Evolutionary conservation across 2,113 vertebrate species (phyloP), one percentile per base, ranked within the genome.

Genomic region (Chamaetylas fuelleborni): DNA sequence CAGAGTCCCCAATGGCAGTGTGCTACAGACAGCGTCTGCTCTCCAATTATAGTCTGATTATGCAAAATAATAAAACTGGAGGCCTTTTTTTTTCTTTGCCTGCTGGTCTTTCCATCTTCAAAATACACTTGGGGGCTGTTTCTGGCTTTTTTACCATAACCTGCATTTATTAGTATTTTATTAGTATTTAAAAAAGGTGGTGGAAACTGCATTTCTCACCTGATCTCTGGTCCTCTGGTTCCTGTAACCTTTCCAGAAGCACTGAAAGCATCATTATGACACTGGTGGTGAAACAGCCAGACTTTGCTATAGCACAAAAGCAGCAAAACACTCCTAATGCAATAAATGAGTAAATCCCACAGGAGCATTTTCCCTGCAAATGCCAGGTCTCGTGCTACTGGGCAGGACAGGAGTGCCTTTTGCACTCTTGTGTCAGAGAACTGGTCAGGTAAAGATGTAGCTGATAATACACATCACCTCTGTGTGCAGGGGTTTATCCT

Each of bases 51-150:
- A 82, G 8, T 53, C 93, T 90, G 86, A 85, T 88, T 80, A 92
- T 92, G 92, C 50, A 72, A 94, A 96, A 95, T 91, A 96, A 93
- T 95, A 97, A 95, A 96, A 85, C 61, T 50, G 16, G 40, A 23
- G 40, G 16, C 31, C n/a, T 76, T 79, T 79, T 86, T 86, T 78
- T 76, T 85, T 31, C 84, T 90, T 87, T 93, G 84, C 94, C 81
- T 92, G 73, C 91, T 94, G 74, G 81, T 95, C 70, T 82, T 92
- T 77, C 66, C 1, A 0, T 48, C 84, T 91, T 87, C 66, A 31
- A 74, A 95, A 95, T 81, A 42, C 92, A 72, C 91, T 53, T n/a
- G 81, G 70, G 86, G 54, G 24, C 50, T 69, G 50, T 84, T 87
- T 77, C 70, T 57, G 57, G n/a, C 42, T 82, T 94, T 62, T 91